A percentile compares a stretch with the other conserved stretches of the same genome.
Conservation (phyloP, 2,888 invertebrate genomes). For the Altica lythri region DNA sequence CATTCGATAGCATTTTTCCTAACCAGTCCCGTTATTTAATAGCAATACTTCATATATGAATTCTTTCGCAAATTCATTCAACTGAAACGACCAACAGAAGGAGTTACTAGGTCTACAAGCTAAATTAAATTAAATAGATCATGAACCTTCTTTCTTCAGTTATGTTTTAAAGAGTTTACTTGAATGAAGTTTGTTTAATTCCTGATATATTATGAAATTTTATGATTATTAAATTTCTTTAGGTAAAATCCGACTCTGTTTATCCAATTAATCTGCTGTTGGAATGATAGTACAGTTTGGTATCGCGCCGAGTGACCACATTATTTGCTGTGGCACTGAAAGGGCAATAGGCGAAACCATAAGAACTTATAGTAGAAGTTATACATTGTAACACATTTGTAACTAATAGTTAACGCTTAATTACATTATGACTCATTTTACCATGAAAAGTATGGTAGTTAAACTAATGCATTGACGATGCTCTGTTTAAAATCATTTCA, state of each 20-base stretch:
- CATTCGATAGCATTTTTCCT: too few relatives aligned
- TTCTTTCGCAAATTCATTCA: too few relatives aligned
- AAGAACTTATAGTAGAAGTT: not conserved
- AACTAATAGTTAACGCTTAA: conserved; percentile 1
- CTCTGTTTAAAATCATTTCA: not conserved
- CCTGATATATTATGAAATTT: too few relatives aligned
- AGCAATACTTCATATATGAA: too few relatives aligned
- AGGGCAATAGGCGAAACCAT: not conserved
- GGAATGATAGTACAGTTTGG: not conserved
- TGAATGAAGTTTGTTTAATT: too few relatives aligned
- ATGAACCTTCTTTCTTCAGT: too few relatives aligned
- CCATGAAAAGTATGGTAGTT: not conserved
- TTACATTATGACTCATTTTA: not conserved
- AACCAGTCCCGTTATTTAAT: too few relatives aligned
- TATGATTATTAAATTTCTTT: too few relatives aligned
- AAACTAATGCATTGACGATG: not conserved
- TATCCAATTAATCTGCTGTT: not conserved
- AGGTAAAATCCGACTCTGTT: not conserved
- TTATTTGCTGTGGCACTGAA: not conserved
- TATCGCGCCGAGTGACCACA: not conserved
- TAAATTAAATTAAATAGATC: too few relatives aligned
- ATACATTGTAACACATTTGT: not conserved
- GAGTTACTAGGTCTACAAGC: too few relatives aligned
- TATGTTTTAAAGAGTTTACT: too few relatives aligned
- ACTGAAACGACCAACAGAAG: too few relatives aligned